These are phyloP conservation scores for Rhodinocichla rosea DNA, from an alignment of 2,113 vertebrate genomes.

Conservation along the genomic window DNA sequence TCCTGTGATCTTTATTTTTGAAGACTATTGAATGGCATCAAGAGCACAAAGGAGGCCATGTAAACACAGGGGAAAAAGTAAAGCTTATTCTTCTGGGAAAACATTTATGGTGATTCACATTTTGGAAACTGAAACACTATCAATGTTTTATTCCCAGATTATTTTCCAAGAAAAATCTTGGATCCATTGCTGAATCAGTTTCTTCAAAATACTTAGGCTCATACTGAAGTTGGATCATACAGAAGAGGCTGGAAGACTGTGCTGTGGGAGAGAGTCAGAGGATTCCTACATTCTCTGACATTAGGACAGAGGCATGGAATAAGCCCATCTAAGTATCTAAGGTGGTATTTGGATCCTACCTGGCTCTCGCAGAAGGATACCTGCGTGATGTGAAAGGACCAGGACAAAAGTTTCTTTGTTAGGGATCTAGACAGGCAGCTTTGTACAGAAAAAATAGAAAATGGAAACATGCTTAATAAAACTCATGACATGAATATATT, in stretches of 20 bases:
- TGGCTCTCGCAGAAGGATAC: neutral
- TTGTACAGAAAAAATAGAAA: neutral
- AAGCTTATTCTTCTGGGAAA: constrained; percentile 35
- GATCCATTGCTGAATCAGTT: constrained; percentile 12
- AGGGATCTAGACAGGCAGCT: neutral
- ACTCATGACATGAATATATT: neutral
- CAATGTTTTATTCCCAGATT: constrained; percentile 20
- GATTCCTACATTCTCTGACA: neutral
- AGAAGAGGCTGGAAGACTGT: neutral
- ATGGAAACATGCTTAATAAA: neutral
- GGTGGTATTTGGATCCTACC: neutral
- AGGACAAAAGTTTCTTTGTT: neutral
- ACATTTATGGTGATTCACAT: constrained; percentile 32
- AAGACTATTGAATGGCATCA: neutral
- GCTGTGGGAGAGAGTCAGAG: neutral
- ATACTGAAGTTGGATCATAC: neutral
- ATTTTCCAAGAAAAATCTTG: constrained; percentile 57
- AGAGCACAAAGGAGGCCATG: neutral
- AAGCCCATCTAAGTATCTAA: neutral
- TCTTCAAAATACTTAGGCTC: constrained; percentile 10
- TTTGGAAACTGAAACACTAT: constrained; percentile 40
- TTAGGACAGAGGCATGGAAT: neutral
- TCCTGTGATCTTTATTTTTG: neutral
- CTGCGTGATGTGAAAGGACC: neutral
- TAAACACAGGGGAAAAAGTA: neutral